Evolutionary conservation across 2,888 invertebrate genomes (phyloP).

Genomic region (Caenorhabditis auriculariae): DNA sequence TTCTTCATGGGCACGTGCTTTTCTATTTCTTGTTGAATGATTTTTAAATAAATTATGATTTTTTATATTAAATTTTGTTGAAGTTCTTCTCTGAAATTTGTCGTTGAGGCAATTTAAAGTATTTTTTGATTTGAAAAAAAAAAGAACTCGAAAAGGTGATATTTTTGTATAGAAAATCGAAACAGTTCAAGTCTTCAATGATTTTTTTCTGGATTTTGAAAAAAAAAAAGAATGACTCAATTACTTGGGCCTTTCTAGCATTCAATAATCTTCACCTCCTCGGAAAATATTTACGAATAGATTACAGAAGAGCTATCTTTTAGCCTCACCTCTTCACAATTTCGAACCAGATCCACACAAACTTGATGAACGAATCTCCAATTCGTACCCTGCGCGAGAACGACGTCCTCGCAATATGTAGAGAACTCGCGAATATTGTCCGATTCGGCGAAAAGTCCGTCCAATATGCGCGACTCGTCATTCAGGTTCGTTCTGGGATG

Average conservation of each 20-base stretch:
- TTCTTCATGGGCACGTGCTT: background rate
- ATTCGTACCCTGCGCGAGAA: background rate
- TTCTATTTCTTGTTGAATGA: background rate
- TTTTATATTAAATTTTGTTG: background rate
- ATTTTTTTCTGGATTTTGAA: too few relatives aligned
- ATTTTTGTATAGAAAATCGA: background rate
- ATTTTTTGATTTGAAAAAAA: background rate
- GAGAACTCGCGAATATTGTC: constrained; percentile 16
- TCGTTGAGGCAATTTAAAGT: constrained; percentile 1
- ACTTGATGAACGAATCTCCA: background rate
- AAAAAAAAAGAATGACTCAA: too few relatives aligned
- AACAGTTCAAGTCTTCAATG: too few relatives aligned
- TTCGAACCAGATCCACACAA: constrained; percentile 7
- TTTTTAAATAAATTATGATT: background rate
- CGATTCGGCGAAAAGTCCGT: constrained; percentile 11
- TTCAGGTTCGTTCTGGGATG: constrained; percentile 11
- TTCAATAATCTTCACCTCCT: too few relatives aligned
- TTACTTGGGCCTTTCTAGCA: too few relatives aligned
- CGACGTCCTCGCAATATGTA: constrained; percentile 20
- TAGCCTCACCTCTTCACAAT: constrained; percentile 10
- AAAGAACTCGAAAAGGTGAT: too few relatives aligned
- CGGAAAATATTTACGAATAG: background rate
- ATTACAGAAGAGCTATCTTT: background rate
- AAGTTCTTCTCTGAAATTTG: background rate
- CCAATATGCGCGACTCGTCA: constrained; percentile 13